A percentile compares a stretch with the other conserved stretches of the same genome.
Evolutionary conservation across 2,888 invertebrate genomes (phyloP).

Genomic region (Ryuthela nishihirai): DNA sequence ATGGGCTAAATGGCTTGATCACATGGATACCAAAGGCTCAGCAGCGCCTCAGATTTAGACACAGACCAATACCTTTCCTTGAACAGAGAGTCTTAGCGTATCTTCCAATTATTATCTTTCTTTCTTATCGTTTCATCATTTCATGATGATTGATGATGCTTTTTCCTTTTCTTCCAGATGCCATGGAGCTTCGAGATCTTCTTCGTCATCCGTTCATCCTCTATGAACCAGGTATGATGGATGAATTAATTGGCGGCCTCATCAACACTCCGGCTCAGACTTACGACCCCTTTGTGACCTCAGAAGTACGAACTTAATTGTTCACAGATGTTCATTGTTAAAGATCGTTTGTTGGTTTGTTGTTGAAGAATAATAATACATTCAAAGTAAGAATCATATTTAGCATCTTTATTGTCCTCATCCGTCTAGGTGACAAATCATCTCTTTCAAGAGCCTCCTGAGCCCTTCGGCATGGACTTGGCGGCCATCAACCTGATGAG

Average conservation of each 20-base stretch:
- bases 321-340: background rate
- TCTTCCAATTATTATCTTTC: too few relatives aligned
- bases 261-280: slow-evolving; percentile 41
- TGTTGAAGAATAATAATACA: background rate
- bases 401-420: background rate
- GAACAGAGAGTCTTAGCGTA: too few relatives aligned
- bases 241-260: slow-evolving; percentile 39
- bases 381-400: background rate
- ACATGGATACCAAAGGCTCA: too few relatives aligned
- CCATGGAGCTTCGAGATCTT: slow-evolving; percentile 23
- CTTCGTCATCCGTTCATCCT: slow-evolving; percentile 38
- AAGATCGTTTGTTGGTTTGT: background rate
- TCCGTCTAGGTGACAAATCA: slow-evolving; percentile 76
- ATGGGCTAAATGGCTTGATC: too few relatives aligned
- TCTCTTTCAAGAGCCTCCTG: slow-evolving; percentile 66
- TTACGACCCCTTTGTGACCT: slow-evolving; percentile 41
- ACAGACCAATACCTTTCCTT: too few relatives aligned
- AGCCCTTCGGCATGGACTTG: slow-evolving; percentile 75
- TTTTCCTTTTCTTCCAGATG: slow-evolving; percentile 2
- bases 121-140: too few relatives aligned
- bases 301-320: slow-evolving; percentile 3
- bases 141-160: too few relatives aligned
- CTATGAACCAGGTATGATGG: slow-evolving; percentile 41
- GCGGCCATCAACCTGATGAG: slow-evolving; percentile 91
- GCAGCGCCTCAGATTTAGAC: too few relatives aligned